A percentile compares a stretch with the other conserved stretches of the same genome.
phyloP scores from a whole-genome alignment of 2,888 invertebrate species.

The Allophyes oxyacanthae region DNA sequence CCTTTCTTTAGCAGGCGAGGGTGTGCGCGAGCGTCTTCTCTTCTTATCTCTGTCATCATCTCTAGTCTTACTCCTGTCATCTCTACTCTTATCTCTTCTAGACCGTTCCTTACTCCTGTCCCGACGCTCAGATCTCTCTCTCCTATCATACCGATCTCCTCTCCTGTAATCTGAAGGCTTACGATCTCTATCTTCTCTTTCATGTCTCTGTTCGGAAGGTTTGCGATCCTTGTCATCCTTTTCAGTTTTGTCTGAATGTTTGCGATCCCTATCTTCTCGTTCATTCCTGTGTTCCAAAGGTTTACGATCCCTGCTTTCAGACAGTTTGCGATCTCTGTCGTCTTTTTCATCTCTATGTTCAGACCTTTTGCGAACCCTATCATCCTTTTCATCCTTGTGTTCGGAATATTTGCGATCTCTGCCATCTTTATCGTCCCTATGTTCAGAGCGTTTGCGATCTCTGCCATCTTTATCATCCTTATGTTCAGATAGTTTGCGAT shows the following conservation, averaged over 20 bases:
- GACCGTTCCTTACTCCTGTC: conserved; percentile 49
- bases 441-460: conserved; percentile 32
- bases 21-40: conserved; percentile 70
- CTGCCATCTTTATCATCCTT: conserved; percentile 38
- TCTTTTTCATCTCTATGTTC: conserved; percentile 29
- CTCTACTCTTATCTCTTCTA: conserved; percentile 45
- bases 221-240: conserved; percentile 37
- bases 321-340: conserved; percentile 25
- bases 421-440: conserved; percentile 24
- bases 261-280: conserved; percentile 19
- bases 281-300: conserved; percentile 21
- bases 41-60: conserved; percentile 57
- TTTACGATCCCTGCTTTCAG: conserved; percentile 9
- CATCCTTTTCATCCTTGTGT: conserved; percentile 27
- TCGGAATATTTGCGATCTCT: conserved; percentile 33
- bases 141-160: conserved; percentile 42
- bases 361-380: conserved; percentile 30
- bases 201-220: conserved; percentile 16
- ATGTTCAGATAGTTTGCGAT: conserved; percentile 22
- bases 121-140: conserved; percentile 45
- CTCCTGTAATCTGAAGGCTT: conserved; percentile 28
- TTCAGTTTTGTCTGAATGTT: conserved; percentile 38
- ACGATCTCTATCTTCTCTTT: conserved; percentile 21
- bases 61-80: conserved; percentile 42
- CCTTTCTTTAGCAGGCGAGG: conserved; percentile 67